phyloP scores from a whole-genome alignment of 2,113 vertebrate species.

The rabbit (Oryctolagus cuniculus) region DNA sequence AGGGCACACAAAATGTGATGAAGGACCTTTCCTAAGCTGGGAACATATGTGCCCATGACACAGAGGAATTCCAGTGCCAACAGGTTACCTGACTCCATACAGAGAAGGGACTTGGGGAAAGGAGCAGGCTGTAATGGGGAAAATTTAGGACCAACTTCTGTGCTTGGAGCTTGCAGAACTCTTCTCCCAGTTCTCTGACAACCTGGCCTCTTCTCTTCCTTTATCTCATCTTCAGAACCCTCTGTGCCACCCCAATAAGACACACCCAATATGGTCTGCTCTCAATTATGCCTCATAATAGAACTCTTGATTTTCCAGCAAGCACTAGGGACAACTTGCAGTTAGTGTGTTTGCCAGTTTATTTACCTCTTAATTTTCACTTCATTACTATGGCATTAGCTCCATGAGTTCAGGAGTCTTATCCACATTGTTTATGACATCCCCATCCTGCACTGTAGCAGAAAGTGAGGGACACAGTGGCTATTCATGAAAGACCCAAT shows the following conservation, averaged over 20 bases:
- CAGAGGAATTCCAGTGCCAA: background rate
- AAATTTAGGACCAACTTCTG: background rate
- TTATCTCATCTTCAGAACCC: background rate
- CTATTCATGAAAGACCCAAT: background rate
- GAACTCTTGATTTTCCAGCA: background rate
- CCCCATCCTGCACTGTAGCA: background rate
- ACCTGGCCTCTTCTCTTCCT: background rate
- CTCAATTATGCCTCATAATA: background rate
- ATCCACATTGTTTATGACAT: background rate
- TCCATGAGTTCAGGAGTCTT: background rate
- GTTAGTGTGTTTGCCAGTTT: background rate
- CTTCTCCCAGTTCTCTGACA: background rate
- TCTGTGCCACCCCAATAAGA: too few relatives aligned
- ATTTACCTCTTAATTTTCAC: background rate
- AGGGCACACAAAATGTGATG: background rate
- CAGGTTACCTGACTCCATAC: background rate
- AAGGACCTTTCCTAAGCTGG: background rate
- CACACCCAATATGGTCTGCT: background rate
- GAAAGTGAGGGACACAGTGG: background rate
- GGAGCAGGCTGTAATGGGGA: background rate
- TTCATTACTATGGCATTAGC: background rate
- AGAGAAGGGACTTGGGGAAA: background rate
- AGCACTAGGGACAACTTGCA: background rate
- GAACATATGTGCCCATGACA: background rate
- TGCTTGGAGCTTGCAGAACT: background rate